Conservation (phyloP, 2,113 vertebrate genomes). For the Marmota monax region DNA sequence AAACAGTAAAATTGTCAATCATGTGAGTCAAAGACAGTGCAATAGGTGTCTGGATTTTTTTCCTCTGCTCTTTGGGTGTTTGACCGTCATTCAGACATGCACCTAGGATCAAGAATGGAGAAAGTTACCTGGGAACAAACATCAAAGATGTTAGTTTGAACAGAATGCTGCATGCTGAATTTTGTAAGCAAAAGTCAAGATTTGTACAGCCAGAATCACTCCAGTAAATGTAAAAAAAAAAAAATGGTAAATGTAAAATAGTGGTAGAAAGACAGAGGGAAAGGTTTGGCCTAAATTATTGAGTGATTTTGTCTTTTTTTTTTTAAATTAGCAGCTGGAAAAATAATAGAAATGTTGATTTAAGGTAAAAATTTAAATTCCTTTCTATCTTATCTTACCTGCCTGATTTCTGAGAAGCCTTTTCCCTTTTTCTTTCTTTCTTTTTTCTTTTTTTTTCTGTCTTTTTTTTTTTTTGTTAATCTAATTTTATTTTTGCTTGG, state of each 20-base stretch:
- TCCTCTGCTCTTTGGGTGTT: not conserved
- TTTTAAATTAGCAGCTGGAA: not conserved
- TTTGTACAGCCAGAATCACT: not conserved
- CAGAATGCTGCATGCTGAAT: not conserved
- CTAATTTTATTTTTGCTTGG: not conserved
- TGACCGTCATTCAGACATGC: not conserved
- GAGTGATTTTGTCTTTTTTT: not conserved
- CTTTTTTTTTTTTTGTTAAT: not conserved
- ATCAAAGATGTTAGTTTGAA: not conserved
- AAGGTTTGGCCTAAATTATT: not conserved
- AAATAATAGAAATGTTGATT: not conserved
- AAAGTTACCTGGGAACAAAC: not conserved
- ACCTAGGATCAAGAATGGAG: not conserved
- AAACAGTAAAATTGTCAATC: constrained; percentile 1
- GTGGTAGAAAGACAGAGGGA: not conserved
- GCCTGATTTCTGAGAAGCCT: not conserved
- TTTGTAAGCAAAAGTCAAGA: not conserved
- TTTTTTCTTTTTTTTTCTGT: not conserved
- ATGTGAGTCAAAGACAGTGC: not conserved
- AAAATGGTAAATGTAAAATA: not conserved
- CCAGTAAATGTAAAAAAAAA: not conserved
- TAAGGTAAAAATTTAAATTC: not conserved
- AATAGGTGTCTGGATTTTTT: not conserved
- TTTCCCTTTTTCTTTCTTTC: not conserved
- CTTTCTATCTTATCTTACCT: not conserved